Base-by-base conservation (phyloP, 2,888 invertebrate genomes). In the Tenthredo livida region DNA sequence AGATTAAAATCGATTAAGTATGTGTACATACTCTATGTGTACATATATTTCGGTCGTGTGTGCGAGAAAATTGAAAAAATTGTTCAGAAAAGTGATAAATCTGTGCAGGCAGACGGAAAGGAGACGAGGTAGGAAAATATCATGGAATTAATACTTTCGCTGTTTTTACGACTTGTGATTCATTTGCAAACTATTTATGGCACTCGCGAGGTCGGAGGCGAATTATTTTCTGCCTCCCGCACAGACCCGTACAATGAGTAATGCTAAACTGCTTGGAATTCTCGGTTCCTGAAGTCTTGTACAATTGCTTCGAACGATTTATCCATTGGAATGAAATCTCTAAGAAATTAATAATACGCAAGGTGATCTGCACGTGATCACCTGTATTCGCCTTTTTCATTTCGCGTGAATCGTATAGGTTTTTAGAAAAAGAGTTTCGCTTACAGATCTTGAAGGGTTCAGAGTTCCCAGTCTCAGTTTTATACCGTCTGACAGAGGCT, bases 401-500 rank as follows among this genome's bases (percentile, higher is more conserved):
- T 61, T 61, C 12, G 61, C 7, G 61, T 7, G 0, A 9, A 61
- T 21, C 25, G n/a, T 61, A 25, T n/a, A n/a, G 61, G 21, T 61
- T 61, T 61, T 61, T 6, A 25, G 2, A 17, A 37, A 70, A n/a
- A 70, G n/a, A 37, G 61, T 85, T 17, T n/a, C 5, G 70, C 91
- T 91, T 90, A 95, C 95, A 89, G 94, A 93, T 87, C 92, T 91
- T 33, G 94, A 94, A 0, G 96, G 95, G 89, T 94, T 94, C 25
- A 95, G 90, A 0, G 96, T 96, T 54, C 98, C 98, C 85, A 98
- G 94, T 87, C 96, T 96, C 88, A 96, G 95, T 70, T 95, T 94
- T 80, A 98, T 94, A 0, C 98, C 99, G 33, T 98, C 97, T 5
- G 95, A 95, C 21, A 98, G 95, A 80, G 96, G 97, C 91, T 95